Base-by-base conservation (phyloP, 2,113 vertebrate species). In the Sisor rabdophorus region DNA sequence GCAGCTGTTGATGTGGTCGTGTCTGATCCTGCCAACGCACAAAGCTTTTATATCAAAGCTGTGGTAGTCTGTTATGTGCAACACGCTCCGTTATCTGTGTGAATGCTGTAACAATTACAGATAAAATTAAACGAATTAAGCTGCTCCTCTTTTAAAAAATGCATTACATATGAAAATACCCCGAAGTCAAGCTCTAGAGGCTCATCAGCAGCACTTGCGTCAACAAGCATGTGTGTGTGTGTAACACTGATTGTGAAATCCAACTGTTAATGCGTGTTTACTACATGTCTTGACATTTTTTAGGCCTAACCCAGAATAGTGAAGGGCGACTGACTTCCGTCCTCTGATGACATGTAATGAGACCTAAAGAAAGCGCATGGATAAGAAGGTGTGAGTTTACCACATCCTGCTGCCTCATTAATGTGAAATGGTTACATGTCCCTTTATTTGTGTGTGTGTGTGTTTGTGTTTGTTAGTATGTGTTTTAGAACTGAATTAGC, bases 261-360 rank as follows among this genome's bases (percentile, higher is more conserved):
- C 79, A 67, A 63, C 80, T 80, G 79, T 81, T 79, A 83, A 81
- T 79, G 64, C 58, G 64, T 76, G 69, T 11, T 73, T 73, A 61
- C 76, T 73, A 68, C 63, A 78, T 72, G 80, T 74, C 67, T 63
- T 84, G 84, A 81, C 80, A 86, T 86, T 82, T 75, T 77, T 76
- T 48, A 59, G 59, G 56, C 71, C 28, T 78, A 77, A 81, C 75
- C 19, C 80, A 48, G 59, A 28, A 73, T 64, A 72, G 28, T 68
- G 77, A 52, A 77, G 71, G 77, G 73, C 19, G 26, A 70, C 44
- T 69, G 26, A 79, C 73, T 79, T 76, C 77, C 68, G 55, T 76
- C 77, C 69, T 74, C 70, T 80, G 75, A 73, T 72, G 63, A 82
- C 76, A 76, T 52, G 22, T 44, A 44, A 19, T 67, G 60, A 56